phyloP scores from a whole-genome alignment of 2,797 vertebrate genomes.

The Dermochelys coriacea region DNA sequence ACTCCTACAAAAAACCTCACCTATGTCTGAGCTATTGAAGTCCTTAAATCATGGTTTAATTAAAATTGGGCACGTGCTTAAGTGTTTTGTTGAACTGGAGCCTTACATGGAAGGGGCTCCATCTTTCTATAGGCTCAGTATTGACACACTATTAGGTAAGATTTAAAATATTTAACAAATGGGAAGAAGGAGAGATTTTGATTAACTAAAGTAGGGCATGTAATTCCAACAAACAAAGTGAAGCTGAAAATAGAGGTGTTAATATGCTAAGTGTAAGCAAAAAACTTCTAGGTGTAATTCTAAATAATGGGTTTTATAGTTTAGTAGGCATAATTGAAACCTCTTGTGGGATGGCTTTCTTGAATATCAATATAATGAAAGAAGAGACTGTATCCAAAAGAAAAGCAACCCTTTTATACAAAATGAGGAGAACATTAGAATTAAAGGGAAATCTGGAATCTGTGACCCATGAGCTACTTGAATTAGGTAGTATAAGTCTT shows the following conservation, averaged over 20 bases:
- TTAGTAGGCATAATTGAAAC: not conserved
- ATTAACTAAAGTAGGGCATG: not conserved
- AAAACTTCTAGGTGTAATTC: not conserved
- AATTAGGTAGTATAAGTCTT: not conserved
- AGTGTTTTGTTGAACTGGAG: not conserved
- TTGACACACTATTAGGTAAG: not conserved
- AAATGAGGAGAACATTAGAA: constrained; percentile 59
- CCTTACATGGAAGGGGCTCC: not conserved
- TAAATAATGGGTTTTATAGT: not conserved
- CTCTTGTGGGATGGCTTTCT: not conserved
- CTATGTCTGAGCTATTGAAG: too few relatives aligned
- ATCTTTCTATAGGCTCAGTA: not conserved
- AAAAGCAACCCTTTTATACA: constrained; percentile 37
- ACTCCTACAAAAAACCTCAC: too few relatives aligned
- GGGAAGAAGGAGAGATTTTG: not conserved
- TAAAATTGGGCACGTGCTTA: not conserved
- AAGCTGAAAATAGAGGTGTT: not conserved
- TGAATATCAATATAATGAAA: constrained; percentile 40
- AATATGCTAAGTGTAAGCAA: not conserved
- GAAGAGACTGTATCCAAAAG: constrained; percentile 14
- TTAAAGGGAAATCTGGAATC: constrained; percentile 58
- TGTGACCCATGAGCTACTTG: constrained; percentile 38
- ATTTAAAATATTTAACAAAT: not conserved
- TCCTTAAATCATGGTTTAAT: too few relatives aligned
- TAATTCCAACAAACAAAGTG: not conserved